Percentiles rank a stretch among this genome's conserved stretches.
These are phyloP conservation scores for Tragelaphus buxtoni DNA, from an alignment of 2,113 vertebrate genomes.

Conservation along the genomic window DNA sequence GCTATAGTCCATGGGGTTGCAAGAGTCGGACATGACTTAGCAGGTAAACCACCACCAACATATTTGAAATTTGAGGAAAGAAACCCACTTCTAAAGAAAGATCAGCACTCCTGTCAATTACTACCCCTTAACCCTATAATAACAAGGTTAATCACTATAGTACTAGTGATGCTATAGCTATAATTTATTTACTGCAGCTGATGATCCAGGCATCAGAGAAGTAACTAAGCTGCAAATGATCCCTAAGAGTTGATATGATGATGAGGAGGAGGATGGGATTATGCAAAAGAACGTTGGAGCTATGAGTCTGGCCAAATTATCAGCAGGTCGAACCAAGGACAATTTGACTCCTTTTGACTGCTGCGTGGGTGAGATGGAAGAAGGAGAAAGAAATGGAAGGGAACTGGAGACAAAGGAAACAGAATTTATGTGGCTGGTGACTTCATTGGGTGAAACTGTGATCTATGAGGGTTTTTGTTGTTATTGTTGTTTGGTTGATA, in stretches of 20 bases:
- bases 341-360: rapidly evolving
- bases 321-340: background rate
- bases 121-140: background rate
- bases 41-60: background rate
- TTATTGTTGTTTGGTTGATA: background rate
- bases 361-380: rapidly evolving
- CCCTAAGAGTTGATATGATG: background rate
- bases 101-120: rapidly evolving
- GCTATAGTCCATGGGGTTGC: background rate
- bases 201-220: background rate
- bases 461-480: background rate
- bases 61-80: background rate
- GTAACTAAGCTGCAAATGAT: background rate
- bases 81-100: background rate
- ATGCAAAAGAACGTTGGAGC: background rate
- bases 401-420: background rate
- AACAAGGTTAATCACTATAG: background rate
- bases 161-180: background rate
- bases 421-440: rapidly evolving
- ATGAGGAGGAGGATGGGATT: background rate
- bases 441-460: background rate
- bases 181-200: too few relatives aligned
- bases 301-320: background rate
- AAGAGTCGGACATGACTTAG: background rate
- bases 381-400: background rate